Percentiles rank a stretch among this genome's conserved stretches.
phyloP scores from a whole-genome alignment of 2,888 invertebrate species.

The Trissonchulus latispiculum region DNA sequence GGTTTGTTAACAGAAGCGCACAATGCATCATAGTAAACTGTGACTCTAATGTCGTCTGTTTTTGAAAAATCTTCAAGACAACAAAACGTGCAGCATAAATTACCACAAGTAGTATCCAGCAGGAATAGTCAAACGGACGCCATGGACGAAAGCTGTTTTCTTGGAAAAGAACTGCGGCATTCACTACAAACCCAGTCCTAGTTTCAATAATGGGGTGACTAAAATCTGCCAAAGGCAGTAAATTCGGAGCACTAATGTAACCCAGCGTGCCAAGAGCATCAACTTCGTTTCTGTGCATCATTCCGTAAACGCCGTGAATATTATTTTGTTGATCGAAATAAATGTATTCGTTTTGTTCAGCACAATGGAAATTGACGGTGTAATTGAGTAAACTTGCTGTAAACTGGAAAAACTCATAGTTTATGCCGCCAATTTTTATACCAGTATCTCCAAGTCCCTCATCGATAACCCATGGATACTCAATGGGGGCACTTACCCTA shows the following conservation, averaged over 20 bases:
- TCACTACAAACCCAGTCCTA: not conserved
- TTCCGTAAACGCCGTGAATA: not conserved
- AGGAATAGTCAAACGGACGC: too few relatives aligned
- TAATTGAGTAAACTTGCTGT: not conserved
- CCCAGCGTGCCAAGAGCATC: not conserved
- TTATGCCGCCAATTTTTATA: not conserved
- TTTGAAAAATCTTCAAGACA: too few relatives aligned
- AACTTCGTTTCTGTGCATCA: not conserved
- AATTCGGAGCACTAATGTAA: not conserved
- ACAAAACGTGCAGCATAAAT: too few relatives aligned
- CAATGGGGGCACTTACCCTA: not conserved
- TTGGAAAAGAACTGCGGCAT: too few relatives aligned
- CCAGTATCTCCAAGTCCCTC: not conserved
- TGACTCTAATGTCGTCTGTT: too few relatives aligned
- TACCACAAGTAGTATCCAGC: too few relatives aligned
- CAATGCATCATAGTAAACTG: too few relatives aligned
- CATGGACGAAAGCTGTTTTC: too few relatives aligned
- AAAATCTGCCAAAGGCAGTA: not conserved
- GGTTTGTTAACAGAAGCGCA: too few relatives aligned
- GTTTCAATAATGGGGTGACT: not conserved
- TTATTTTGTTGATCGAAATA: not conserved
- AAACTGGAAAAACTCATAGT: not conserved
- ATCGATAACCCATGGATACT: not conserved
- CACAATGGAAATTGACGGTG: not conserved
- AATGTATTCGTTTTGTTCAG: not conserved